These are phyloP conservation scores for Brachionus sp. DNA, from an alignment of 1,140 invertebrate genomes.

Conservation along the genomic window DNA sequence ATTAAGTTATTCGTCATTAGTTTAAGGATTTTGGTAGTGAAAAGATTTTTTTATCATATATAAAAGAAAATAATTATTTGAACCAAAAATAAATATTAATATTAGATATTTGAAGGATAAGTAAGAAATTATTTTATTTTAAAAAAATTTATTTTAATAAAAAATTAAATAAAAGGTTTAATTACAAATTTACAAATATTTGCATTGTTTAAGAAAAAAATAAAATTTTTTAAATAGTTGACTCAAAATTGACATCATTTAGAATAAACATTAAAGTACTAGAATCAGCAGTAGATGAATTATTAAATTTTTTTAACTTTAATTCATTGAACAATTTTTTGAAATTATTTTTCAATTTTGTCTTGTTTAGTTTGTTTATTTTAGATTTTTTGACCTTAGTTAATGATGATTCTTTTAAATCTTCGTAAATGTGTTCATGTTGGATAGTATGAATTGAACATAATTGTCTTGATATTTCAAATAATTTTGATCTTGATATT, in stretches of 20 bases:
- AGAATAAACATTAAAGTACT: background rate
- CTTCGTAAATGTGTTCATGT: background rate
- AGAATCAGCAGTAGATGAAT: background rate
- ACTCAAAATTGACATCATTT: constrained; percentile 25
- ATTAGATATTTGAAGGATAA: too few relatives aligned
- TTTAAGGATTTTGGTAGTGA: too few relatives aligned
- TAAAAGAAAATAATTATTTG: too few relatives aligned
- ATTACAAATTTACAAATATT: background rate
- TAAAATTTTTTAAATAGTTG: too few relatives aligned
- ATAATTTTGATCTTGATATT: background rate
- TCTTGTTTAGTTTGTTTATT: background rate
- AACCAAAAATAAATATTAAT: too few relatives aligned
- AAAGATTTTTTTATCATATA: too few relatives aligned
- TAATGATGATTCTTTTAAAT: background rate
- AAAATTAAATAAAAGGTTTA: background rate
- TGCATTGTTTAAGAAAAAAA: too few relatives aligned
- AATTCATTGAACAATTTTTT: background rate
- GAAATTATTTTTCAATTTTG: background rate
- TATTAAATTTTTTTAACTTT: background rate
- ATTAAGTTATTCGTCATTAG: too few relatives aligned
- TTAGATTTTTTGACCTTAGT: background rate
- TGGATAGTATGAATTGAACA: background rate
- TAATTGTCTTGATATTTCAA: background rate
- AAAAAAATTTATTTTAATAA: too few relatives aligned
- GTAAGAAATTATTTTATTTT: too few relatives aligned